Conservation (phyloP, 1,140 invertebrate species). For the Portunus trituberculatus region DNA sequence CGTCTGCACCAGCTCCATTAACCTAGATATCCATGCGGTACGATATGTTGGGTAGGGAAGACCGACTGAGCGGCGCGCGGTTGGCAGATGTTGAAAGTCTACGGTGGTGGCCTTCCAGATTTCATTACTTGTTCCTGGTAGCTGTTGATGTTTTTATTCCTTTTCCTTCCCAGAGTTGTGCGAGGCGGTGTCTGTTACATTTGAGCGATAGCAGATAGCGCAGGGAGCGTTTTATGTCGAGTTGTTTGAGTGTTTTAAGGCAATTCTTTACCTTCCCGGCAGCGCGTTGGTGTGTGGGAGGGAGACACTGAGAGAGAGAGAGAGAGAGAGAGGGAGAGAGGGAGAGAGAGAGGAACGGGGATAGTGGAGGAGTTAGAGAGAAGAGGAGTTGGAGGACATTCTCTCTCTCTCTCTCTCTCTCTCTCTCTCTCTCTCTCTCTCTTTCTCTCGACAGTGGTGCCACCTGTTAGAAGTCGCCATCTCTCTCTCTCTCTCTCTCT, state of each 20-base stretch:
- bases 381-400: not conserved
- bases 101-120: not conserved
- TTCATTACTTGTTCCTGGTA: not conserved
- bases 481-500: not conserved
- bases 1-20: not conserved
- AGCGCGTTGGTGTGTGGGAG: no score
- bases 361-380: slow-evolving; percentile 3
- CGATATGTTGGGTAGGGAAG: not conserved
- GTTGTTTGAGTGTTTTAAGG: no score
- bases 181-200: no score
- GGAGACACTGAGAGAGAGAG: not conserved
- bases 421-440: slow-evolving; percentile 31
- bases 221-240: no score
- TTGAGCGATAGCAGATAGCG: no score
- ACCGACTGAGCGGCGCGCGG: not conserved
- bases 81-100: not conserved
- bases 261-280: no score
- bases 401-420: slow-evolving; percentile 8
- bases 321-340: not conserved
- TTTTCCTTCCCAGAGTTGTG: no score
- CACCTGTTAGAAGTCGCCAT: not conserved
- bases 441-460: not conserved
- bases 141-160: no score
- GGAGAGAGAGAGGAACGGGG: not conserved
- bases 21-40: not conserved